Evolutionary conservation across 2,888 invertebrate genomes (phyloP).

Genomic region (Drepana falcataria): DNA sequence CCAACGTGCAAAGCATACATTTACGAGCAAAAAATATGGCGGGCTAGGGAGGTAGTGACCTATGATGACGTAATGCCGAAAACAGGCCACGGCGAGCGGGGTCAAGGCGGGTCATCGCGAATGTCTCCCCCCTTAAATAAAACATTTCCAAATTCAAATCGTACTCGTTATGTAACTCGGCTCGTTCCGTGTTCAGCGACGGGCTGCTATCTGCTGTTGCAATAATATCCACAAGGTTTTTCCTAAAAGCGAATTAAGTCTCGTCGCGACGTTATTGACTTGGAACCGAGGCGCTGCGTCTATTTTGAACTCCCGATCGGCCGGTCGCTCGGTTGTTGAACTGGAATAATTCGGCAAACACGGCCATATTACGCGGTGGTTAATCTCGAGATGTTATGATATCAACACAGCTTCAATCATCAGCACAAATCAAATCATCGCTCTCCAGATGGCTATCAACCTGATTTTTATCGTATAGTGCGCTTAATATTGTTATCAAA

Average conservation of each 20-base stretch:
- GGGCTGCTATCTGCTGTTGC: conserved; percentile 18
- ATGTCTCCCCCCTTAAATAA: conserved; percentile 7
- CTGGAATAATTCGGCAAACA: conserved; percentile 78
- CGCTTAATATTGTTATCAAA: neutral
- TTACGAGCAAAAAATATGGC: conserved; percentile 71
- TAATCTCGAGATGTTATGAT: conserved; percentile 59
- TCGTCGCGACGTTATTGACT: neutral
- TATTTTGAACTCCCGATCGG: conserved; percentile 74
- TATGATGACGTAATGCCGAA: conserved; percentile 75
- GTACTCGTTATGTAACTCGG: conserved; percentile 20
- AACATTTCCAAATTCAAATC: conserved; percentile 20
- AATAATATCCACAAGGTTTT: conserved; percentile 5
- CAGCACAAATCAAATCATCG: no score
- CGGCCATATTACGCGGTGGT: conserved; percentile 66
- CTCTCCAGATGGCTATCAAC: no score
- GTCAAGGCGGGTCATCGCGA: conserved; percentile 72
- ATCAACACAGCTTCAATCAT: conserved; percentile 33
- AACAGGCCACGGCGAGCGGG: conserved; percentile 62
- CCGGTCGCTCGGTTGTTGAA: conserved; percentile 74
- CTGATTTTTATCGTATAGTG: neutral
- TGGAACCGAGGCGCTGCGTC: conserved; percentile 57
- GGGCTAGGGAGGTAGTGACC: conserved; percentile 70
- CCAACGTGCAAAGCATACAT: conserved; percentile 65
- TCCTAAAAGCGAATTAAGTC: conserved; percentile 1
- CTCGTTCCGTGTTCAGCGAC: conserved; percentile 15